Conservation (phyloP, 2,797 vertebrate species). For the Molossus alvarezi region DNA sequence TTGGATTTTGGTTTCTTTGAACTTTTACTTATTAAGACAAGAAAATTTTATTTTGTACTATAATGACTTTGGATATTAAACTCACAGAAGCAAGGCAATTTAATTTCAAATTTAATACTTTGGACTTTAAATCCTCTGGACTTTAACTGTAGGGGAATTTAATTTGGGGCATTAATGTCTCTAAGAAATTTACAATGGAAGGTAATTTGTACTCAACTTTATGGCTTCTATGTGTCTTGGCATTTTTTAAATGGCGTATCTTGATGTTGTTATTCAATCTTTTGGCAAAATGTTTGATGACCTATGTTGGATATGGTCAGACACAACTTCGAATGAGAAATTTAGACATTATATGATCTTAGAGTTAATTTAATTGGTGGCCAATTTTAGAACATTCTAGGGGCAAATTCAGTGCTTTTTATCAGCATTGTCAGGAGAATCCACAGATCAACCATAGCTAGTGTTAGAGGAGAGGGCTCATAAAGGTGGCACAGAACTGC, state of each 20-base stretch:
- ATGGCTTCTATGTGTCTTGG: background rate
- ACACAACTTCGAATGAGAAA: constrained; percentile 39
- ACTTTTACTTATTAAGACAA: constrained; percentile 53
- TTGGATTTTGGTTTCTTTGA: constrained; percentile 65
- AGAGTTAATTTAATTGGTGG: constrained; percentile 67
- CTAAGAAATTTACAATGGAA: constrained; percentile 51
- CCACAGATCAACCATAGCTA: background rate
- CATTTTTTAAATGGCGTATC: background rate
- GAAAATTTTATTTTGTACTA: constrained; percentile 65
- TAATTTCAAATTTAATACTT: constrained; percentile 72
- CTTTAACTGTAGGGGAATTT: constrained; percentile 66
- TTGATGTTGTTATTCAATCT: constrained; percentile 44
- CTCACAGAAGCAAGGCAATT: constrained; percentile 42
- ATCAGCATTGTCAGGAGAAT: background rate
- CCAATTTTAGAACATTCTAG: background rate
- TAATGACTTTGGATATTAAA: constrained; percentile 71
- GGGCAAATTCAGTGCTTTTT: background rate
- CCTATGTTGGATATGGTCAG: background rate
- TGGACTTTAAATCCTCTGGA: constrained; percentile 65
- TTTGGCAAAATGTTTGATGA: constrained; percentile 22
- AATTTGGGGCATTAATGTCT: constrained; percentile 50
- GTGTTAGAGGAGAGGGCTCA: background rate
- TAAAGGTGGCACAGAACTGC: background rate
- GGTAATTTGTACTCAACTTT: constrained; percentile 55
- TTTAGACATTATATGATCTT: constrained; percentile 24